Conservation (phyloP, 1,140 invertebrate species). For the Trigoniulus corallinus region DNA sequence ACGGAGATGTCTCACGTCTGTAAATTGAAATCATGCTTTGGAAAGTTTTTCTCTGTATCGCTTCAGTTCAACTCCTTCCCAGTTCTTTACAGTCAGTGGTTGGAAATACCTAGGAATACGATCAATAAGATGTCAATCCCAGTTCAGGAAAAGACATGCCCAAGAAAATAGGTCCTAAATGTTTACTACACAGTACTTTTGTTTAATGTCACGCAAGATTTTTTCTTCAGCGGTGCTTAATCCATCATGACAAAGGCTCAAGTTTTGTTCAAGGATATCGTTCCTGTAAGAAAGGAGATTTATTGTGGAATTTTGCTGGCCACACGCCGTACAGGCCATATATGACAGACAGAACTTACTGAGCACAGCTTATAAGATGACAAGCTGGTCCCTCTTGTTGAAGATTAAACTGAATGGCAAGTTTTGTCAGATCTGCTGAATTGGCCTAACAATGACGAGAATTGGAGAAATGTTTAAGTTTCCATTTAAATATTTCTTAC, state of each 20-base stretch:
- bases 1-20: too few relatives aligned
- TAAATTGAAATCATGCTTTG: too few relatives aligned
- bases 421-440: conserved; percentile 21
- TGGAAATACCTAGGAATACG: conserved; percentile 19
- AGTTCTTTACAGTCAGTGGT: conserved; percentile 20
- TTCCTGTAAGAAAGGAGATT: conserved; percentile 13
- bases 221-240: conserved; percentile 18
- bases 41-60: background rate
- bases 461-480: conserved; percentile 6
- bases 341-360: conserved; percentile 13
- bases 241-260: conserved; percentile 13
- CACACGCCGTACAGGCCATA: background rate
- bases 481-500: conserved; percentile 1
- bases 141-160: too few relatives aligned
- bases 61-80: conserved; percentile 23
- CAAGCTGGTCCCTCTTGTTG: conserved; percentile 17
- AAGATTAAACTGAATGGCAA: conserved; percentile 21
- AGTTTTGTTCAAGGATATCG: conserved; percentile 18
- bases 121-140: too few relatives aligned
- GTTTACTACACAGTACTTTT: conserved; percentile 15
- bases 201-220: conserved; percentile 18
- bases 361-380: conserved; percentile 23
- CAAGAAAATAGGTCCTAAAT: too few relatives aligned
- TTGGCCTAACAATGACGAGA: conserved; percentile 16
- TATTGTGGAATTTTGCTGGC: conserved; percentile 6